A percentile compares a stretch with the other conserved stretches of the same genome.
Conservation (phyloP, 2,888 invertebrate species). For the Cosmia pyralina region DNA sequence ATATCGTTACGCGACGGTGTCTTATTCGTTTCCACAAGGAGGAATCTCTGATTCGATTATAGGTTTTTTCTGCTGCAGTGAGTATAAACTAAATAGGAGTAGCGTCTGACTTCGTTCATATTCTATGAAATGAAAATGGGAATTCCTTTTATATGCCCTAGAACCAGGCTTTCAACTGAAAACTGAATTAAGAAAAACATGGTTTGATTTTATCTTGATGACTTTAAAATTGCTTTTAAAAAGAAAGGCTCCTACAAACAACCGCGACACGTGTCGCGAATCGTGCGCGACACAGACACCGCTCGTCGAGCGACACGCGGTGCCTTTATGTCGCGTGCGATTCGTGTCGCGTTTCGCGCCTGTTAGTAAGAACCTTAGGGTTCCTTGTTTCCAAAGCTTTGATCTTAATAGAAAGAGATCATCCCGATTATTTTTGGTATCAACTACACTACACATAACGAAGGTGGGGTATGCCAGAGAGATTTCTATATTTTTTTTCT, state of each 20-base stretch:
- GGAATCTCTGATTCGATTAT: slow-evolving; percentile 17
- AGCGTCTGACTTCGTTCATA: background rate
- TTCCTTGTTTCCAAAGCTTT: no score
- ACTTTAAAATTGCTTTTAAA: no score
- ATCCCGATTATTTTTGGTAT: background rate
- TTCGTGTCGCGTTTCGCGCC: no score
- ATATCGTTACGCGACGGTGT: slow-evolving; percentile 11
- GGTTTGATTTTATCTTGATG: background rate
- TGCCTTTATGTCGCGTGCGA: no score
- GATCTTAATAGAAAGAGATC: no score
- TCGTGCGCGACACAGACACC: no score
- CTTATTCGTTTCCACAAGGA: background rate
- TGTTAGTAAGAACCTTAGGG: no score
- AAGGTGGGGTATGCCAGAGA: no score
- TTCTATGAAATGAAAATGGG: background rate
- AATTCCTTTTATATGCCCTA: background rate
- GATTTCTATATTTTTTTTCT: no score
- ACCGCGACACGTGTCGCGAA: no score
- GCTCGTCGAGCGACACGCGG: no score
- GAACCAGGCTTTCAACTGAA: background rate
- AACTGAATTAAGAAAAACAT: background rate
- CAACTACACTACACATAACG: background rate
- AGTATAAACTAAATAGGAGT: background rate
- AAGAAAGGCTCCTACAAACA: no score
- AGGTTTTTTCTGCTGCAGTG: background rate